phyloP scores from a whole-genome alignment of 2,113 vertebrate species.

The Ammospiza caudacuta region DNA sequence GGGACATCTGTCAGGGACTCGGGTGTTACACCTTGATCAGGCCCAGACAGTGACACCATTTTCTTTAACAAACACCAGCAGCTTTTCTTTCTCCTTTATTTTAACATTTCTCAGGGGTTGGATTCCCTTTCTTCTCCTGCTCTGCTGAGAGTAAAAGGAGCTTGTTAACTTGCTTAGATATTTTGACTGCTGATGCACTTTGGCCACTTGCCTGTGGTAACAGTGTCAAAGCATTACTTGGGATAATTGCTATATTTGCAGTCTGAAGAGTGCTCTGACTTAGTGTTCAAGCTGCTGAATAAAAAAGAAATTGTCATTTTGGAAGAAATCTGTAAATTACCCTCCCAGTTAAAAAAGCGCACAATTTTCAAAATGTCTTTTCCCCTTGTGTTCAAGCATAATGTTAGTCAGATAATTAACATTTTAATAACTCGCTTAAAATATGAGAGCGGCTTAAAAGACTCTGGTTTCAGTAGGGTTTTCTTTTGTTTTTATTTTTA shows the following conservation, averaged over 20 bases:
- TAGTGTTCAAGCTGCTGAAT: conserved; percentile 90
- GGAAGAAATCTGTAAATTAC: conserved; percentile 92
- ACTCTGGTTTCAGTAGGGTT: conserved; percentile 25
- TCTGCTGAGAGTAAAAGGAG: conserved; percentile 89
- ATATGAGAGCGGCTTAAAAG: conserved; percentile 41
- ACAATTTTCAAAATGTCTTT: conserved; percentile 81
- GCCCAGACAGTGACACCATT: conserved; percentile 78
- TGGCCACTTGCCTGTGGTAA: conserved; percentile 98
- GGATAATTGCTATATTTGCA: conserved; percentile 98
- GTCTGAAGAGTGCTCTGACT: conserved; percentile 90
- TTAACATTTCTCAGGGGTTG: conserved; percentile 87
- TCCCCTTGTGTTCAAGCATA: conserved; percentile 37
- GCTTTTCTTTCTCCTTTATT: conserved; percentile 79
- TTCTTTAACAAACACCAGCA: conserved; percentile 88
- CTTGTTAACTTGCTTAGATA: conserved; percentile 98
- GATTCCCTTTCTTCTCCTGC: conserved; percentile 86
- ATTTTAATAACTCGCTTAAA: conserved; percentile 51
- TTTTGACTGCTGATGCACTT: conserved; percentile 93
- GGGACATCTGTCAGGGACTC: conserved; percentile 74
- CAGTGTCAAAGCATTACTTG: conserved; percentile 96
- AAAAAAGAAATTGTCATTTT: conserved; percentile 91
- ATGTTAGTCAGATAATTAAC: conserved; percentile 54
- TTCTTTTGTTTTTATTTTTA: conserved; percentile 59
- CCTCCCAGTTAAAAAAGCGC: conserved; percentile 85
- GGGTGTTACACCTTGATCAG: conserved; percentile 88